These are phyloP conservation scores for Hipposideros larvatus DNA, from an alignment of 2,797 vertebrate species.

Conservation along the genomic window DNA sequence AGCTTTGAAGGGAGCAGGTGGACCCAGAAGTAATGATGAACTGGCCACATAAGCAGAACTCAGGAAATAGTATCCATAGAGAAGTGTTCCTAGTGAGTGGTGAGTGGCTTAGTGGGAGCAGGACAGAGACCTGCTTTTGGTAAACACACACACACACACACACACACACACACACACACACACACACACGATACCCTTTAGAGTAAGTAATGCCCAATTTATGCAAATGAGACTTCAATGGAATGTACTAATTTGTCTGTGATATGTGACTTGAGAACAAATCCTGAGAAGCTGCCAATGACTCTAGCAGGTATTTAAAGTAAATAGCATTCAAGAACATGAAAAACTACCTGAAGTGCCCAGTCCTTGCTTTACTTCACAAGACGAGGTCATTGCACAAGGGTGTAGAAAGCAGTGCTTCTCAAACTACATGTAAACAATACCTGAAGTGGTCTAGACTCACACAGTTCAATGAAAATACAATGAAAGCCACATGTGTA, in stretches of 20 bases:
- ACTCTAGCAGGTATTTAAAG: background rate
- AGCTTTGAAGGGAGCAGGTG: background rate
- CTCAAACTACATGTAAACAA: conserved; percentile 18
- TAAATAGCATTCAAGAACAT: conserved; percentile 38
- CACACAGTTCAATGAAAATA: background rate
- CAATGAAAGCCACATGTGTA: background rate
- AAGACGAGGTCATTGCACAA: conserved; percentile 21
- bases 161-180: background rate
- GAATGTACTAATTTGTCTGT: background rate
- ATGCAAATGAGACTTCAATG: background rate
- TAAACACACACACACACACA: background rate
- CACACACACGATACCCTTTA: background rate
- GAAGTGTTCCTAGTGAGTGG: background rate
- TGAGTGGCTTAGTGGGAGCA: background rate
- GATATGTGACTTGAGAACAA: background rate
- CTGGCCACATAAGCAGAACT: background rate
- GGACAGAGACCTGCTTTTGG: background rate
- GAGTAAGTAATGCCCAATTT: background rate
- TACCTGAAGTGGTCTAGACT: background rate
- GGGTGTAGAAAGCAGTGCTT: conserved; percentile 11
- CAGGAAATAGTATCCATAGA: background rate
- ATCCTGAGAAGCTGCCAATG: background rate
- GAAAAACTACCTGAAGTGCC: conserved; percentile 36
- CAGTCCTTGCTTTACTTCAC: background rate
- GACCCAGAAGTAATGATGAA: background rate